Percentiles rank a stretch among this genome's conserved stretches.
These are phyloP conservation scores for Globodera rostochiensis DNA, from an alignment of 1,140 invertebrate species.

Conservation along the genomic window DNA sequence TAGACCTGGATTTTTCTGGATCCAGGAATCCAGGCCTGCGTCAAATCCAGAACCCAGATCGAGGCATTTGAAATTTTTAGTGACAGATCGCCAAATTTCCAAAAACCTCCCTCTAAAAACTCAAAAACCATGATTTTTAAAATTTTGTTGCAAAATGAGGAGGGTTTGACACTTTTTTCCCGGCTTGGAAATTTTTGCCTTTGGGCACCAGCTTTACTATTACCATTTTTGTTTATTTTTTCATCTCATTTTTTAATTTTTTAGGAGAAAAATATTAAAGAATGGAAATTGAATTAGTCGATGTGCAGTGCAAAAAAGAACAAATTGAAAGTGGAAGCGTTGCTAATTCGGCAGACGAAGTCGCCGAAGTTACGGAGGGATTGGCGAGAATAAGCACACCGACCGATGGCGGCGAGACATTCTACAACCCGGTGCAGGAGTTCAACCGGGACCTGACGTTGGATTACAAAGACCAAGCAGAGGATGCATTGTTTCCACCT, in stretches of 20 bases:
- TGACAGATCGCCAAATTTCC: too few species aligned
- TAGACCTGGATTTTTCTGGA: too few species aligned
- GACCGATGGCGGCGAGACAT: conserved; percentile 42
- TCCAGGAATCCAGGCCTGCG: too few species aligned
- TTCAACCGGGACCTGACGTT: conserved; percentile 65
- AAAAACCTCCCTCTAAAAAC: too few species aligned
- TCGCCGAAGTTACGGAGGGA: conserved; percentile 48
- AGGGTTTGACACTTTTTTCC: too few species aligned
- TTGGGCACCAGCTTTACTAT: too few species aligned
- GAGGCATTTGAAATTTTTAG: too few species aligned
- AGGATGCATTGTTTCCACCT: not conserved
- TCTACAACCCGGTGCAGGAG: conserved; percentile 65
- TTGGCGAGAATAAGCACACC: conserved; percentile 52
- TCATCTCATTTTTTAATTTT: not conserved
- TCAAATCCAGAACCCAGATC: too few species aligned
- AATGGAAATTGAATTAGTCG: not conserved
- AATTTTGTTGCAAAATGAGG: too few species aligned
- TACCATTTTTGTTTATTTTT: not conserved
- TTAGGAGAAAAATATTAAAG: not conserved
- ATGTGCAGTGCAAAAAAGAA: not conserved
- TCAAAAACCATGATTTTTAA: too few species aligned
- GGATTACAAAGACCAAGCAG: conserved; percentile 1
- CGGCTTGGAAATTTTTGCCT: too few species aligned
- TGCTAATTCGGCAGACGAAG: not conserved
- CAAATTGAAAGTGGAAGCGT: not conserved